Evolutionary conservation across 2,888 invertebrate species (phyloP).

Genomic region (Agrochola lychnidis): DNA sequence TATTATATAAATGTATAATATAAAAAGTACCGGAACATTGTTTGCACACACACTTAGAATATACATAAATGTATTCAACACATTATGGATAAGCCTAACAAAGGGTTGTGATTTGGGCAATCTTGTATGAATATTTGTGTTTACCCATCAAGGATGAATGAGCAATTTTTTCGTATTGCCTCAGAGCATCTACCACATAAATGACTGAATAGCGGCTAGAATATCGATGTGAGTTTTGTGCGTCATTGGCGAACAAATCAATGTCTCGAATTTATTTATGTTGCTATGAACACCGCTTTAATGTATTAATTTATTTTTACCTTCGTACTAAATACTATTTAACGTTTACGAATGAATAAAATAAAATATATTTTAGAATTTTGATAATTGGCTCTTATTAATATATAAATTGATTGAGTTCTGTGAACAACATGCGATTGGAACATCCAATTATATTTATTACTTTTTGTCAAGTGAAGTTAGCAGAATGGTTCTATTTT

Average conservation of each 20-base stretch:
- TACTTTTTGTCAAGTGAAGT: slow-evolving; percentile 47
- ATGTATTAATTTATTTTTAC: not conserved
- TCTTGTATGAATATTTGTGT: slow-evolving; percentile 27
- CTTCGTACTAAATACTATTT: not conserved
- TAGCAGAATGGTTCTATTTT: slow-evolving; percentile 74
- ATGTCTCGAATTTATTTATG: slow-evolving; percentile 48
- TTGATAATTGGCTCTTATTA: not conserved
- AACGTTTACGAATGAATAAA: not conserved
- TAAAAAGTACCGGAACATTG: slow-evolving; percentile 16
- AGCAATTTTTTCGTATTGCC: slow-evolving; percentile 1
- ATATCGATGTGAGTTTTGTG: slow-evolving; percentile 48
- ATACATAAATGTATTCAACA: slow-evolving; percentile 22
- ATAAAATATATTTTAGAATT: not conserved
- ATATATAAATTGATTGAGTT: slow-evolving; percentile 19
- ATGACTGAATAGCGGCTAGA: slow-evolving; percentile 41
- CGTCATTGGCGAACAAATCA: slow-evolving; percentile 56
- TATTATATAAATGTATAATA: slow-evolving; percentile 9
- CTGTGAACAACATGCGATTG: slow-evolving; percentile 37
- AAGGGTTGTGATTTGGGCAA: slow-evolving; percentile 38
- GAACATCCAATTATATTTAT: slow-evolving; percentile 40
- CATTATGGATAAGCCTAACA: slow-evolving; percentile 45
- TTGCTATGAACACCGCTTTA: not conserved
- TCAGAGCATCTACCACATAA: slow-evolving; percentile 17
- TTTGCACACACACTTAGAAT: slow-evolving; percentile 16
- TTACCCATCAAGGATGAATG: slow-evolving; percentile 19